Evolutionary conservation across 2,113 vertebrate genomes (phyloP).

Genomic region (Alligator sinensis): DNA sequence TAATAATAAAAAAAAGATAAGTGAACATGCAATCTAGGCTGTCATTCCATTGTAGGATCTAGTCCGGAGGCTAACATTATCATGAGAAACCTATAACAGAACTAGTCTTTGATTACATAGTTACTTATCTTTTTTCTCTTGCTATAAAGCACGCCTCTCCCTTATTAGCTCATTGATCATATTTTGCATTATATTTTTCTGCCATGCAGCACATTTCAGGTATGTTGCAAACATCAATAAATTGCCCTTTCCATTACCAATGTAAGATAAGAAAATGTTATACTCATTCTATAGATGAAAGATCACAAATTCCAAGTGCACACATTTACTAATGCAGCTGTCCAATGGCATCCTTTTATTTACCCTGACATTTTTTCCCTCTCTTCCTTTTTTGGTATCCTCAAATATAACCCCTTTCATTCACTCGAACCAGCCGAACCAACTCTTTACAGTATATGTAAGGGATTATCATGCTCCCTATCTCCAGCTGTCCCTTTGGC

Average conservation of each 20-base stretch:
- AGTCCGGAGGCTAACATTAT: constrained; percentile 35
- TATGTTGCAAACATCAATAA: neutral
- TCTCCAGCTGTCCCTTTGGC: neutral
- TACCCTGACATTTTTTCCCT: neutral
- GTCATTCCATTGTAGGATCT: constrained; percentile 7
- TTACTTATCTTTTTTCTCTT: neutral
- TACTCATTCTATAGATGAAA: neutral
- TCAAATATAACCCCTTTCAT: neutral
- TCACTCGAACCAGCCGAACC: neutral
- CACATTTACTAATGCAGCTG: neutral
- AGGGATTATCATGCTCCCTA: neutral
- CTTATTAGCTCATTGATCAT: neutral
- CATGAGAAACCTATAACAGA: constrained; percentile 25
- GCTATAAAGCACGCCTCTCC: neutral
- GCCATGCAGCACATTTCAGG: neutral
- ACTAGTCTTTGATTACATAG: neutral
- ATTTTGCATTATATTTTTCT: neutral
- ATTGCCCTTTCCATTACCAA: neutral
- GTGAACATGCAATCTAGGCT: neutral
- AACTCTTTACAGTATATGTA: neutral
- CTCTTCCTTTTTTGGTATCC: too few species aligned
- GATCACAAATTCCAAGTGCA: neutral
- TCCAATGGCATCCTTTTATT: neutral
- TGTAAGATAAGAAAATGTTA: neutral
- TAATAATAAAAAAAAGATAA: neutral